These are phyloP conservation scores for Lymantria monacha DNA, from an alignment of 2,888 invertebrate genomes.

Conservation along the genomic window DNA sequence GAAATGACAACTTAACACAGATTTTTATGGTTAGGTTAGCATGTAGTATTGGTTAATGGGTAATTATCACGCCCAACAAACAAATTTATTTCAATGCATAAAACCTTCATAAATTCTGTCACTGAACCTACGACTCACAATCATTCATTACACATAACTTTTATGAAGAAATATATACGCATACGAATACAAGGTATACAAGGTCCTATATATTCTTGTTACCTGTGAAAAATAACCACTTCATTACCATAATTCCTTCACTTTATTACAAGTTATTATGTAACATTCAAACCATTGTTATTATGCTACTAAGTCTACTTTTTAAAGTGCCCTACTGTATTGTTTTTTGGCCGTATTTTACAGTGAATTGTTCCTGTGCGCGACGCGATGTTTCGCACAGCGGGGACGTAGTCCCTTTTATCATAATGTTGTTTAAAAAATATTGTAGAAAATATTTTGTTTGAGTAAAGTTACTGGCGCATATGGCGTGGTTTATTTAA, in stretches of 20 bases:
- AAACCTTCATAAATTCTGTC: too few species aligned
- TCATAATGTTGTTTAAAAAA: constrained; percentile 31
- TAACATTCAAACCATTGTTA: constrained; percentile 24
- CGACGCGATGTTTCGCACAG: constrained; percentile 21
- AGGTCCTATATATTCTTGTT: background rate
- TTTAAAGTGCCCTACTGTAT: constrained; percentile 32
- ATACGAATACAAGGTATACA: too few species aligned
- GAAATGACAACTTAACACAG: too few species aligned
- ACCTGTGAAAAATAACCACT: constrained; percentile 9
- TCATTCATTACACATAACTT: too few species aligned
- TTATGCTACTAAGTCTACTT: constrained; percentile 25
- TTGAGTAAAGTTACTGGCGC: constrained; percentile 23
- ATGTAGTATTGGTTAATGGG: too few species aligned
- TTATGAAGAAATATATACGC: too few species aligned
- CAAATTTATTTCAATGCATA: too few species aligned
- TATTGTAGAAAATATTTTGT: constrained; percentile 26
- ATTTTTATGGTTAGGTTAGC: too few species aligned
- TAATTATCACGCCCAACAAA: too few species aligned
- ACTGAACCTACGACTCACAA: too few species aligned
- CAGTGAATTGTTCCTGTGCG: constrained; percentile 31
- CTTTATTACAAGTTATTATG: constrained; percentile 18
- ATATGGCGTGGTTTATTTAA: constrained; percentile 25
- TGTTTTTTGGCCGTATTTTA: constrained; percentile 38
- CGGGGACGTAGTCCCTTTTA: constrained; percentile 21
- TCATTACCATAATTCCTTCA: constrained; percentile 23